Evolutionary conservation across 2,113 vertebrate genomes (phyloP).

Genomic region (Chlorodrepanis virens): DNA sequence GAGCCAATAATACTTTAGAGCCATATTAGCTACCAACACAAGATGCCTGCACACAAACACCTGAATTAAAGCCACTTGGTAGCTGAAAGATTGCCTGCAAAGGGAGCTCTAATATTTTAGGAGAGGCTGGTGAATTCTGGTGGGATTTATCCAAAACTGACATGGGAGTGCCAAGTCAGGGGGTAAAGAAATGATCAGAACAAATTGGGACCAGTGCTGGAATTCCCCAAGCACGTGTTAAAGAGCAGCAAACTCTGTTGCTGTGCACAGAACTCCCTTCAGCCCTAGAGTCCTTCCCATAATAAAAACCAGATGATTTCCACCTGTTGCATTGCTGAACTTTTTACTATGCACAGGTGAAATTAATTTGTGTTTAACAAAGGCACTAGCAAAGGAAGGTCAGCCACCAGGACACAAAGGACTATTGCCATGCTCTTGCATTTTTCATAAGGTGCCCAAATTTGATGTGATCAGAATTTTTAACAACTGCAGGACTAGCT

Average conservation of each 20-base stretch:
- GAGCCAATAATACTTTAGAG: not conserved
- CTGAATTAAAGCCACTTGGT: not conserved
- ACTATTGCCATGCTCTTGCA: not conserved
- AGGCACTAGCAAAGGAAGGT: not conserved
- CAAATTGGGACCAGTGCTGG: not conserved
- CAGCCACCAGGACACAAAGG: not conserved
- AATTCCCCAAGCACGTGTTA: not conserved
- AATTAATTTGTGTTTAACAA: not conserved
- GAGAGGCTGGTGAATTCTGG: not conserved
- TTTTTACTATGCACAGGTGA: not conserved
- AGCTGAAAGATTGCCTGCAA: not conserved
- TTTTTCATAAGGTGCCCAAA: conserved; percentile 6
- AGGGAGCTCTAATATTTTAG: not conserved
- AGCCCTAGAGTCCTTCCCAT: not conserved
- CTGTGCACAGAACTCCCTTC: not conserved
- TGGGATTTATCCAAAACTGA: not conserved
- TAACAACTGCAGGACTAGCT: not conserved
- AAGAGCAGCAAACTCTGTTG: not conserved
- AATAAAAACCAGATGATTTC: not conserved
- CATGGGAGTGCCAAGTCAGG: not conserved
- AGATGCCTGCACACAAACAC: not conserved
- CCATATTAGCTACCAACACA: not conserved
- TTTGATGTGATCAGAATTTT: not conserved
- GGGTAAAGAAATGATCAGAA: not conserved
- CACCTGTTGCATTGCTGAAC: not conserved